Evolutionary conservation across 2,888 invertebrate species (phyloP), one percentile per base, ranked within the genome.

Genomic region (Sarcophaga carnaria): DNA sequence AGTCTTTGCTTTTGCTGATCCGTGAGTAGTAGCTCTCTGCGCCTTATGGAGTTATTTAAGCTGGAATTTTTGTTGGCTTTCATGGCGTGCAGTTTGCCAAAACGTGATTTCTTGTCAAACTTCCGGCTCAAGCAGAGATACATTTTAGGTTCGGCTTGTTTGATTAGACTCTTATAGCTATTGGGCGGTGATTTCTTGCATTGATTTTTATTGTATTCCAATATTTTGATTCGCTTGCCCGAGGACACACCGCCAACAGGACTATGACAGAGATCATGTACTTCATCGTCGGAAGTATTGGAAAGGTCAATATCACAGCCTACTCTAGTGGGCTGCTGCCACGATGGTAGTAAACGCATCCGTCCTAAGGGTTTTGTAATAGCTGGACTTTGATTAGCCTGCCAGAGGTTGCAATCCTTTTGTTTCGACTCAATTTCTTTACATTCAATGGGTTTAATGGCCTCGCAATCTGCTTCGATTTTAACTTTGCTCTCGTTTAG

Each of bases 81-180:
- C 54, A 70, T 59, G 8, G 89, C 88, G 47, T 91, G 90, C 0
- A 91, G 88, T 62, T 92, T 92, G 17, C 92, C 91, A 75, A 91
- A 93, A 8, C 93, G 91, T 1, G 92, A 91, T 77, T 91, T 91
- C 67, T 90, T 90, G 80, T 90, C 90, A 62, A 90, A 90, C 45
- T 91, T 91, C 45, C 92, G 91, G 22, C 93, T 92, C 5, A 93
- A 90, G 83, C 93, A 93, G 25, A 93, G 89, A 82, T 93, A 93
- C 25, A 92, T 91, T 89, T 92, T 93, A 71, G 93, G 93, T 88
- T 93, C 93, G 2, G 93, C 90, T 89, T 93, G 93, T 84, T 93
- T 94, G 64, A 94, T 94, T 78, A 93, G 91, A 89, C 91, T 93
- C 88, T 94, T 94, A 87, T 94, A 94, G 89, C 93, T 92, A 83